A percentile compares a stretch with the other conserved stretches of the same genome.
These are phyloP conservation scores for Ctenochaetus hawaiiensis DNA, from an alignment of 2,797 vertebrate genomes.

Conservation along the genomic window DNA sequence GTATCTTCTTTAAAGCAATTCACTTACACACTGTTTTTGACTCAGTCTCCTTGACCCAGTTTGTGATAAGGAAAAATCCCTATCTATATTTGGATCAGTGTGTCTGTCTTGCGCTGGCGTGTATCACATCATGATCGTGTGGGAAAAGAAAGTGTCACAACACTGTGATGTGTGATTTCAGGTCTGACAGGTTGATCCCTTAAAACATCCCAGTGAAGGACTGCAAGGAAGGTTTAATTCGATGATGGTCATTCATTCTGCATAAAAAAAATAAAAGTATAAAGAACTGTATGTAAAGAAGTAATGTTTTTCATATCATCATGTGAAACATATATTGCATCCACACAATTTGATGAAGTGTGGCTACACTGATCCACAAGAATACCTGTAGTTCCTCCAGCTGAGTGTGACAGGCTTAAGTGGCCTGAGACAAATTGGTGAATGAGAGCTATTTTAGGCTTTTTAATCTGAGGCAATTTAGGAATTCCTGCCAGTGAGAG, in stretches of 20 bases:
- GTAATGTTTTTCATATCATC: neutral
- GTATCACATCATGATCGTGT: slow-evolving; percentile 15
- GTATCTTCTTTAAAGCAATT: slow-evolving; percentile 30
- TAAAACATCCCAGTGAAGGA: slow-evolving; percentile 1
- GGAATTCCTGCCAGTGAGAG: slow-evolving; percentile 30
- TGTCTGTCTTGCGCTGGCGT: slow-evolving; percentile 29
- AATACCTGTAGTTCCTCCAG: slow-evolving; percentile 31
- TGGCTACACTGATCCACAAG: neutral
- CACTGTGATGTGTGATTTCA: slow-evolving; percentile 31
- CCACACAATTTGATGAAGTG: neutral
- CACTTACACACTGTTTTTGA: slow-evolving; percentile 31
- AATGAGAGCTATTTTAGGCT: slow-evolving; percentile 51
- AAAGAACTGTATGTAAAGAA: slow-evolving; percentile 1
- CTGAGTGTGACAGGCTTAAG: slow-evolving; percentile 33
- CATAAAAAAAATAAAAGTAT: neutral
- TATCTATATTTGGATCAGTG: slow-evolving; percentile 65
- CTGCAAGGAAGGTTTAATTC: neutral
- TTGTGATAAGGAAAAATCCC: slow-evolving; percentile 61
- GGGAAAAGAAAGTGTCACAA: slow-evolving; percentile 34
- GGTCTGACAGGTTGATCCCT: slow-evolving; percentile 37
- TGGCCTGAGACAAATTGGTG: slow-evolving; percentile 40
- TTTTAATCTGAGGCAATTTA: slow-evolving; percentile 29
- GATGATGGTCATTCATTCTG: neutral
- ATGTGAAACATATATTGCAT: slow-evolving; percentile 4
- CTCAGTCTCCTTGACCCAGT: slow-evolving; percentile 68